A percentile compares a stretch with the other conserved stretches of the same genome.
Conservation (phyloP, 2,797 vertebrate species). For the Chelonia mydas region DNA sequence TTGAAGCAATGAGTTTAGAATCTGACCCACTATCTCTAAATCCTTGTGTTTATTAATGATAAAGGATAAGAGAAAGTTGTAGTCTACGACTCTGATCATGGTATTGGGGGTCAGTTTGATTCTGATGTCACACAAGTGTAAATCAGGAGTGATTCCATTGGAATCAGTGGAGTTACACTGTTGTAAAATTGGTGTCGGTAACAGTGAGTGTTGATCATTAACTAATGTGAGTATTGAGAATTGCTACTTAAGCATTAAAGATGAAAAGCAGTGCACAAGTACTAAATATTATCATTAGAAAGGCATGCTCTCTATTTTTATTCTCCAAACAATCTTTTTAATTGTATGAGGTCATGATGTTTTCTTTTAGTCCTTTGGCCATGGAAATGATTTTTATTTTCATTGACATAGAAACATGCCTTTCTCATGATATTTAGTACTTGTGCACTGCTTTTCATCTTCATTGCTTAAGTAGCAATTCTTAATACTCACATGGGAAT, state of each 20-base stretch:
- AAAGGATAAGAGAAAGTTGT: no score
- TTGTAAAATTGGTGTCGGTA: no score
- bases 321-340: background rate
- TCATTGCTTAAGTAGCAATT: background rate
- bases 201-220: background rate
- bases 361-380: conserved; percentile 12
- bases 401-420: background rate
- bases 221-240: background rate
- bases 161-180: no score
- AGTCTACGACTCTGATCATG: no score
- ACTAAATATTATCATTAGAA: background rate
- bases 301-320: background rate
- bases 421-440: background rate
- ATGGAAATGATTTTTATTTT: conserved; percentile 16
- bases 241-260: background rate
- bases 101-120: no score
- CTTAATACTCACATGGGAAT: background rate
- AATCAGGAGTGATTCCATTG: no score
- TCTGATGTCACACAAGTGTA: no score
- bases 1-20: no score
- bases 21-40: no score
- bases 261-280: background rate
- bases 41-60: no score
- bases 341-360: background rate
- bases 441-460: background rate